Percentiles rank a stretch among this genome's conserved stretches.
These are phyloP conservation scores for Autographa pulchrina DNA, from an alignment of 2,888 invertebrate species.

Conservation along the genomic window DNA sequence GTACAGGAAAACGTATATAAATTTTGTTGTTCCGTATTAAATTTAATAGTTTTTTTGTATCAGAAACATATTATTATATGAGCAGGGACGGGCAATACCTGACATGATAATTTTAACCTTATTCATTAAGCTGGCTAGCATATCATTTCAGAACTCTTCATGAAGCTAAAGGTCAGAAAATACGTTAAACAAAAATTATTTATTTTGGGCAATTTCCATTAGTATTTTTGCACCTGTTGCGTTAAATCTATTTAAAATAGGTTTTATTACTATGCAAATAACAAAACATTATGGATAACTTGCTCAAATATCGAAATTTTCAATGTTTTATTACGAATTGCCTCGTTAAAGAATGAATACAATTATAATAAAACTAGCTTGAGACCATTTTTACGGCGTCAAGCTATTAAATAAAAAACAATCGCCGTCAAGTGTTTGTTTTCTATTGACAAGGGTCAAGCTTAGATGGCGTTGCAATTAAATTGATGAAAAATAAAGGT, in stretches of 20 bases:
- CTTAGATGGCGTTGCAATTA: conserved; percentile 3
- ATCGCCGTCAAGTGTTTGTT: conserved; percentile 12
- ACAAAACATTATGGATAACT: neutral
- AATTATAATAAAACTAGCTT: conserved; percentile 48
- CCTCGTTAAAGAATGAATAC: conserved; percentile 31
- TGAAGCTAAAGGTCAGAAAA: neutral
- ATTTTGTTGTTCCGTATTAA: too few species aligned
- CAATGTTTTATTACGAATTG: conserved; percentile 26
- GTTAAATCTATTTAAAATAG: conserved; percentile 12
- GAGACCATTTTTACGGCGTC: conserved; percentile 34
- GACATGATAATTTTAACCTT: too few species aligned
- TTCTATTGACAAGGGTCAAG: conserved; percentile 26
- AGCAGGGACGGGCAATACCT: too few species aligned
- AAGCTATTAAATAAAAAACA: conserved; percentile 31
- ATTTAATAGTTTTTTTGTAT: too few species aligned
- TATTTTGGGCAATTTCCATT: too few species aligned
- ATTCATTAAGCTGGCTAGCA: too few species aligned
- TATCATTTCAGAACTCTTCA: too few species aligned
- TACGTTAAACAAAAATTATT: neutral
- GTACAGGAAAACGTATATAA: too few species aligned
- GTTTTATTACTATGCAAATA: conserved; percentile 12
- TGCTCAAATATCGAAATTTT: conserved; percentile 12
- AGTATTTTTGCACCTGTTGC: conserved; percentile 31
- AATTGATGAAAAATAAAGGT: neutral
- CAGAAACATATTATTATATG: too few species aligned